phyloP scores from a whole-genome alignment of 1,140 invertebrate genomes.

The Aporrectodea caliginosa region DNA sequence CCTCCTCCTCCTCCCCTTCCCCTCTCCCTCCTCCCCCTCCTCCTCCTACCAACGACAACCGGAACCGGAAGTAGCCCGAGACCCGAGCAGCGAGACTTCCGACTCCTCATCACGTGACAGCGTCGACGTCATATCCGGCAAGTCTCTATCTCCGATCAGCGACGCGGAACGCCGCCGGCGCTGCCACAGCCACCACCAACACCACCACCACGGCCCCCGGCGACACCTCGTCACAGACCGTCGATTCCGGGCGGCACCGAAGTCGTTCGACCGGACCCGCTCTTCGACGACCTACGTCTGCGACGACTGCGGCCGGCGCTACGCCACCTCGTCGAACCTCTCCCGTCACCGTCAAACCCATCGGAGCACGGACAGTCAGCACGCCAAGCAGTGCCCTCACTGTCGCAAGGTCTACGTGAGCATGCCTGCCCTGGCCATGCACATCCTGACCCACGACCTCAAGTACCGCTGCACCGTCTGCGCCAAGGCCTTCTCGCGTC shows the following conservation, averaged over 20 bases:
- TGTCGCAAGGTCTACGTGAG: conserved; percentile 95
- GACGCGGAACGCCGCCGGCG: background rate
- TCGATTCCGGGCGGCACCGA: background rate
- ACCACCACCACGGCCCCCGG: too few relatives aligned
- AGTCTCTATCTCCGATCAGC: background rate
- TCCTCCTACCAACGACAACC: too few relatives aligned
- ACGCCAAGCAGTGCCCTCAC: conserved; percentile 91
- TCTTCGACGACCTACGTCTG: conserved; percentile 73
- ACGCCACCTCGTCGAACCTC: conserved; percentile 90
- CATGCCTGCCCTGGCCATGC: conserved; percentile 95
- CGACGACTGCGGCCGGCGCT: conserved; percentile 86
- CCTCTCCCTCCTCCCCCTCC: background rate
- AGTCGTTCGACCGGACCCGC: background rate
- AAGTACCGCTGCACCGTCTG: conserved; percentile 95
- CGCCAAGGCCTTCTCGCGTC: conserved; percentile 93
- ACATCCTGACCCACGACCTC: conserved; percentile 94
- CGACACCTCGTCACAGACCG: background rate
- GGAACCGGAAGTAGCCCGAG: too few relatives aligned
- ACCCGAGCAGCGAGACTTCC: background rate
- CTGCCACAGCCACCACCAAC: too few relatives aligned
- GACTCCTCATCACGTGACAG: background rate
- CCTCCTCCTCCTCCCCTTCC: background rate
- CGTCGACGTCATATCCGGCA: too few relatives aligned
- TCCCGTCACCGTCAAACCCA: conserved; percentile 95
- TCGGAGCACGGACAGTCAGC: conserved; percentile 79